Evolutionary conservation across 2,113 vertebrate species (phyloP), one percentile per base, ranked within the genome.

Genomic region (Syrrhaptes paradoxus): DNA sequence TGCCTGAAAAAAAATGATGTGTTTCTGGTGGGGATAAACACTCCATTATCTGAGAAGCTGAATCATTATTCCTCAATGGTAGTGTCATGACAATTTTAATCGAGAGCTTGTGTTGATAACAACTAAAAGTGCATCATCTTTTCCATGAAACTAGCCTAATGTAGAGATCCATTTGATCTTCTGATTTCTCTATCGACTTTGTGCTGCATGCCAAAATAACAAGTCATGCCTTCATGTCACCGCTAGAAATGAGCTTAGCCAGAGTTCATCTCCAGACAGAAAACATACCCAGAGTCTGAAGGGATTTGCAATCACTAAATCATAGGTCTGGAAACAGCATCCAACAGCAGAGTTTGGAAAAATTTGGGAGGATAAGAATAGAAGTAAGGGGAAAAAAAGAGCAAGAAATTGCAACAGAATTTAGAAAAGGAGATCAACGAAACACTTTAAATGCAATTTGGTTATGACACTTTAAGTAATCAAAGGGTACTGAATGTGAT

Each of bases 101-200:
- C 87, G 79, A 55, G 36, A 87, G 41, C 49, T 89, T 93, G 66
- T 92, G 93, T 61, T 95, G 83, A 93, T 94, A 96, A 65, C 76
- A 92, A 57, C 73, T 62, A n/a, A 89, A 93, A 96, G 86, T 38
- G 66, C 86, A 89, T 93, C 92, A 93, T 91, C 83, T 85, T 96
- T 97, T 97, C 95, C 95, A 94, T 88, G 93, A 95, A 96, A 84
- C 57, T 38, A 11, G 1, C 84, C 72, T 96, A 95, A 96, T 93
- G 90, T 71, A 81, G 51, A 83, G 91, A 83, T 97, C 87, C 89
- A 94, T 96, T 96, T 94, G 93, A 95, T 96, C 75, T 90, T 52
- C 46, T 93, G 81, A 96, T 94, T 95, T 84, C 92, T 96, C 73
- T 92, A 92, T 92, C 7, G 57, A 89, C 96, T 95, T 66, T 92